Evolutionary conservation across 1,140 invertebrate species (phyloP), one percentile per base, ranked within the genome.

Genomic region (Leguminivora glycinivorella): DNA sequence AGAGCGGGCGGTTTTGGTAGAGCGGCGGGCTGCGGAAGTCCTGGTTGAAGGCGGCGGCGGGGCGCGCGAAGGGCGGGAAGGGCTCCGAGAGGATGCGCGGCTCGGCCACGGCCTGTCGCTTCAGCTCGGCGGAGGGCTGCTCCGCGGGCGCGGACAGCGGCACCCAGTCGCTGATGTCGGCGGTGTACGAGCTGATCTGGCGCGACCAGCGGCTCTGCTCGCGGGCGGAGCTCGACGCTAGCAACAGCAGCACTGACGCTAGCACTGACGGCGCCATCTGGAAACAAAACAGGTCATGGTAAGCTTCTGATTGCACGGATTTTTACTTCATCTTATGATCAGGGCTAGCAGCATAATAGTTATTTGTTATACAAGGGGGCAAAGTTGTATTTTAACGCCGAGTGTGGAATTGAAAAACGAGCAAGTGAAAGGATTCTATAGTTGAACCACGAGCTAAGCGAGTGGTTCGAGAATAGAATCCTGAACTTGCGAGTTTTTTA

Each of bases 11-110:
- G 56, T 88, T 90, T 1, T 81, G 84, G 68, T 81, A 85, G 67
- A 83, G 87, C 10, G 76, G 76, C 73, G 84, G 84, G 5, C 76
- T 73, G 1, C 87, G 81, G 60, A 89, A 88, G n/a, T 92, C 90
- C 67, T 86, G 83, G 24, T 76, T 78, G 67, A 89, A 92, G 26
- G 84, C 85, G 26, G 84, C 85, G 26, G 78, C 82, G 2, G 87
- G 84, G 79, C 83, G 84, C 4, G 79, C 69, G 66, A 93, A 86
- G 25, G 87, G 86, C 4, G 90, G 88, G 75, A 92, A 93, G 0
- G 93, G 92, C 67, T 93, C 85, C 52, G 89, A 88, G 6, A 94
- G 76, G 70, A 93, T 92, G 74, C 93, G 89, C 0, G 89, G 88
- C 76, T 91, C 87, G 7, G 92, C 91, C 29, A 90, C 82, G 6